Evolutionary conservation across 2,888 invertebrate species (phyloP).

Genomic region (Creontiades dilutus): DNA sequence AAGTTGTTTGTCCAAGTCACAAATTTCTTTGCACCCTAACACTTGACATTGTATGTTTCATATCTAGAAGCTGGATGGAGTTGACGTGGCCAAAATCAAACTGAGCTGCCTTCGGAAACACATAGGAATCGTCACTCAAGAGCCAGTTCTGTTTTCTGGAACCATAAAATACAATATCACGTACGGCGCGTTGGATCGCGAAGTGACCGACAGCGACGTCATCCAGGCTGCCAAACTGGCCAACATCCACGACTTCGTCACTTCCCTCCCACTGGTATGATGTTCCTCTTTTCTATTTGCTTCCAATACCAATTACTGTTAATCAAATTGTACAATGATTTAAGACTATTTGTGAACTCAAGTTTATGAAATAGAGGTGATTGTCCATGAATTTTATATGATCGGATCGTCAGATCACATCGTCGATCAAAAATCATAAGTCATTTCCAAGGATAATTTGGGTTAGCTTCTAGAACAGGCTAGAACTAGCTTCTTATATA

Average conservation of each 20-base stretch:
- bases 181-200: slow-evolving; percentile 79
- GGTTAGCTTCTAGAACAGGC: too few relatives aligned
- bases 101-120: slow-evolving; percentile 85
- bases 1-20: too few relatives aligned
- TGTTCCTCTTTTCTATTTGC: neutral
- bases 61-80: slow-evolving; percentile 75
- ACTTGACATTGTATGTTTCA: neutral
- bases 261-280: slow-evolving; percentile 79
- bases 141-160: slow-evolving; percentile 82
- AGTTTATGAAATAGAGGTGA: too few relatives aligned
- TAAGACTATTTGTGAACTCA: too few relatives aligned
- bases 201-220: slow-evolving; percentile 76
- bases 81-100: slow-evolving; percentile 81
- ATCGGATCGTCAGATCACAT: too few relatives aligned
- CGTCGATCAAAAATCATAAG: too few relatives aligned
- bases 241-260: slow-evolving; percentile 81
- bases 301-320: too few relatives aligned
- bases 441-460: too few relatives aligned
- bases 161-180: slow-evolving; percentile 83
- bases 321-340: too few relatives aligned
- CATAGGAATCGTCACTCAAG: slow-evolving; percentile 88
- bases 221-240: slow-evolving; percentile 80
- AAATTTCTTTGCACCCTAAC: too few relatives aligned
- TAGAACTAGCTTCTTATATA: too few relatives aligned
- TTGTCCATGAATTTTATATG: too few relatives aligned